Base-by-base conservation (phyloP, 2,113 vertebrate genomes). In the Aramus guarauna region DNA sequence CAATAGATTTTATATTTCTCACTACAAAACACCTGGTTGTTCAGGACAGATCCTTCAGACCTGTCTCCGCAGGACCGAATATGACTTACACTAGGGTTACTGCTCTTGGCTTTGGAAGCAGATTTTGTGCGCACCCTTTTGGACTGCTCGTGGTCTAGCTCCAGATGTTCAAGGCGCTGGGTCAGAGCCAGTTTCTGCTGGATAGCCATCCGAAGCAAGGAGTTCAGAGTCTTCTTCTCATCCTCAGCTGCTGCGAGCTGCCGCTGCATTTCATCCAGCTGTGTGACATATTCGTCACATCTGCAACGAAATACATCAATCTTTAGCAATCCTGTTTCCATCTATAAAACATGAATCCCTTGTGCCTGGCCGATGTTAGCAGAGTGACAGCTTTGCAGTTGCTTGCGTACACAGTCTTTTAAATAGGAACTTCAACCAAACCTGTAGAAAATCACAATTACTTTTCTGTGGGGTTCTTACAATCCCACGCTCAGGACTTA, bases 1-100 rank as follows among this genome's bases (percentile, higher is more conserved):
- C 99, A 99, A 98, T 98, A 99, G 98, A 99, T 99, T 98, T 99
- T 99, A 96, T 99, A 99, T 96, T 99, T 99, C 98, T 99, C 99
- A 32, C 98, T 99, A 98, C 99, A 99, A 92, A 99, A 99, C 89
- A 99, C 97, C 52, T 99, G 99, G 94, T 97, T 98, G 97, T 98
- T 97, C 45, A 99, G 98, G 97, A 98, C 98, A 45, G 98, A 93
- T 66, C 98, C 98, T 94, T 99, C 97, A 11, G 98, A 87, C 20
- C 98, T 98, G 97, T 97, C 98, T 88, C 98, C 98, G 4, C 99
- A 99, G 97, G 98, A 98, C 85, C 98, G 97, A 84, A 97, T 66
- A 13, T 98, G 98, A 99, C 99, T 99, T 99, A 99, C 99, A 60
- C 98, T 98, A 34, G 98, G 99, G 92, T 96, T 97, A 98, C 98